These are phyloP conservation scores for Allacma fusca DNA, from an alignment of 2,888 invertebrate genomes.

Conservation along the genomic window DNA sequence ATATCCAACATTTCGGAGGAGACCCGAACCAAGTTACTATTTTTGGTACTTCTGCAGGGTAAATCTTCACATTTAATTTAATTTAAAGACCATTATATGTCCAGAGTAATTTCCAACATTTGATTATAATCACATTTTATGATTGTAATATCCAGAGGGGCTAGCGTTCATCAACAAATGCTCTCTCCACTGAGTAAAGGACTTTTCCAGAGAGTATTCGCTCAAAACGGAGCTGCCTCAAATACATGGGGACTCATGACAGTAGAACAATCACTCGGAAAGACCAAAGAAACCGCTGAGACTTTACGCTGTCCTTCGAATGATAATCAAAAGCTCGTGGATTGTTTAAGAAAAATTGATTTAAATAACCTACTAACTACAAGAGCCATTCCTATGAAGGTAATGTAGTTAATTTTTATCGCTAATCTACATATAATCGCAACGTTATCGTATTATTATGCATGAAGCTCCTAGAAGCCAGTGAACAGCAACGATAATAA, in stretches of 20 bases:
- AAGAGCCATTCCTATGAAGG: neutral
- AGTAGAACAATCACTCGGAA: neutral
- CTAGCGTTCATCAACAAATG: constrained; percentile 1
- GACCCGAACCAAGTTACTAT: neutral
- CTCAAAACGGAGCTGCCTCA: constrained; percentile 1
- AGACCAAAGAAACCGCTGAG: neutral
- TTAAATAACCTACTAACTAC: neutral
- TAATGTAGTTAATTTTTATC: too few species aligned
- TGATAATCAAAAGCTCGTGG: neutral
- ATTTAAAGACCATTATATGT: too few species aligned
- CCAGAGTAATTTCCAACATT: neutral
- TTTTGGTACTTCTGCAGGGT: neutral
- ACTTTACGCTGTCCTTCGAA: neutral
- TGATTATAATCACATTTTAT: too few species aligned
- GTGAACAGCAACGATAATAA: too few species aligned
- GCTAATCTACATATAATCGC: too few species aligned
- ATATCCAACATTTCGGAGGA: neutral
- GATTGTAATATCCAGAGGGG: neutral
- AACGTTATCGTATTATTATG: too few species aligned
- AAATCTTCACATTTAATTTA: neutral
- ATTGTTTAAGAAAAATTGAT: neutral
- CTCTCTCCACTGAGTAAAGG: neutral
- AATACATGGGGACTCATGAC: neutral
- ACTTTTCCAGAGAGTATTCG: neutral
- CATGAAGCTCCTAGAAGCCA: too few species aligned